These are phyloP conservation scores for Macrophya annulata DNA, from an alignment of 2,888 invertebrate species.

Conservation along the genomic window DNA sequence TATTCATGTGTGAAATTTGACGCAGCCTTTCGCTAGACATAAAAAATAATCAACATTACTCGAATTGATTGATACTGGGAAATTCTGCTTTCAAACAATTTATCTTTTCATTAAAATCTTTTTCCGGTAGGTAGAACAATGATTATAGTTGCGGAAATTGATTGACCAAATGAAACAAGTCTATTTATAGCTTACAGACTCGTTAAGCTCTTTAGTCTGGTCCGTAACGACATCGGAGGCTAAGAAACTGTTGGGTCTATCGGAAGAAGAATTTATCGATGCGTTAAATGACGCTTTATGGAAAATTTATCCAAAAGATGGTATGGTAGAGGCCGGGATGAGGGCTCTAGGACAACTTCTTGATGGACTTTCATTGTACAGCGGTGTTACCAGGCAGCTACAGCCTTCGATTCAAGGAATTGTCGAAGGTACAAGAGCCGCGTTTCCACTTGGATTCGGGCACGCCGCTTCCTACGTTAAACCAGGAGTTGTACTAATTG, in stretches of 20 bases:
- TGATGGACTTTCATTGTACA: slow-evolving; percentile 79
- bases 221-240: slow-evolving; percentile 89
- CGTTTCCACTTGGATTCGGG: slow-evolving; percentile 95
- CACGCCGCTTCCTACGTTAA: slow-evolving; percentile 93
- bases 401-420: slow-evolving; percentile 87
- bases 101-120: not conserved
- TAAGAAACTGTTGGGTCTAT: slow-evolving; percentile 85
- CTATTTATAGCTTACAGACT: slow-evolving; percentile 83
- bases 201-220: slow-evolving; percentile 96
- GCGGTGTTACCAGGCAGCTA: slow-evolving; percentile 82
- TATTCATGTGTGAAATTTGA: not conserved
- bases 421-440: slow-evolving; percentile 86
- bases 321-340: slow-evolving; percentile 82
- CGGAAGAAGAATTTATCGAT: slow-evolving; percentile 92
- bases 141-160: not conserved
- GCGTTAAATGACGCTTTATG: slow-evolving; percentile 93
- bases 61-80: not conserved
- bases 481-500: slow-evolving; percentile 92
- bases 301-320: slow-evolving; percentile 83
- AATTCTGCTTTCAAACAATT: no score
- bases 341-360: slow-evolving; percentile 81
- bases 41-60: not conserved
- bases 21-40: not conserved
- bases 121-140: not conserved
- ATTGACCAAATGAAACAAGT: slow-evolving; percentile 45